Percentiles rank a stretch among this genome's conserved stretches.
Evolutionary conservation across 2,797 vertebrate genomes (phyloP).

Genomic region (Pristis pectinata): DNA sequence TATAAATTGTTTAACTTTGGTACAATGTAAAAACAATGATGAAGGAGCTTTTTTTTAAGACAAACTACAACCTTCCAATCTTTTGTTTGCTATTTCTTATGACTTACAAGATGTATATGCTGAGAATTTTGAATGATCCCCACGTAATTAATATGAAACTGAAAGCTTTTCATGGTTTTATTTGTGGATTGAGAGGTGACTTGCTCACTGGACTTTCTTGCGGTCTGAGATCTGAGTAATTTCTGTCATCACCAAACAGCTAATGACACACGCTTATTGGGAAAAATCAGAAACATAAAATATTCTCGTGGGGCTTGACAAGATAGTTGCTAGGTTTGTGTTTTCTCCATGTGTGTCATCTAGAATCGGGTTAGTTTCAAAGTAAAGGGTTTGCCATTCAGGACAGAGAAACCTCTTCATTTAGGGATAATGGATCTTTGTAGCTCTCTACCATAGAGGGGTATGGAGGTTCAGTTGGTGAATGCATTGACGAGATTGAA

Average conservation of each 20-base stretch:
- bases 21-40: not conserved
- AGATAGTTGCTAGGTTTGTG: too few species aligned
- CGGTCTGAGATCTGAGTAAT: not conserved
- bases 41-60: not conserved
- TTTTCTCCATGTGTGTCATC: too few species aligned
- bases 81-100: not conserved
- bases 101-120: not conserved
- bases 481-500: too few species aligned
- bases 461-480: too few species aligned
- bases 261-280: not conserved
- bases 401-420: too few species aligned
- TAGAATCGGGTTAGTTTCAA: too few species aligned
- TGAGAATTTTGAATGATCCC: not conserved
- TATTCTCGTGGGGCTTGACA: too few species aligned
- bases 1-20: not conserved
- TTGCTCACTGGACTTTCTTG: not conserved
- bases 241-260: too few species aligned
- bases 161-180: not conserved
- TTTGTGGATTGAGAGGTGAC: not conserved
- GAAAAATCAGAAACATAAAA: not conserved
- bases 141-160: not conserved
- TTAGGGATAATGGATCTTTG: too few species aligned
- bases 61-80: too few species aligned
- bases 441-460: too few species aligned
- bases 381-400: too few species aligned